Evolutionary conservation across 2,888 invertebrate genomes (phyloP), one percentile per base, ranked within the genome.

Genomic region (Beris chalybata): DNA sequence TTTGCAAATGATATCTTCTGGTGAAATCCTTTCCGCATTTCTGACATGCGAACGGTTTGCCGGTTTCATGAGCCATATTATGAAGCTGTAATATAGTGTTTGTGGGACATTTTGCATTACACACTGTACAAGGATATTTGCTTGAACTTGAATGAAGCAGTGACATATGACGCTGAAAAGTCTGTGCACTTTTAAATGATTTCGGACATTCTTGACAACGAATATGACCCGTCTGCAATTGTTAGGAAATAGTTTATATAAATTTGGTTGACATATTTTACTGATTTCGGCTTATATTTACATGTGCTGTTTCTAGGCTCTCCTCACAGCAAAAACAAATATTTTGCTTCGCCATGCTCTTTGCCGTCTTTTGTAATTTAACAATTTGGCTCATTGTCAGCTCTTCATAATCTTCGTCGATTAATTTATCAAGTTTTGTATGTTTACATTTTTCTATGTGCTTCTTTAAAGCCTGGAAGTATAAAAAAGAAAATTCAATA

Each of bases 21-120:
- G 89, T 90, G 78, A 93, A 93, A 69, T 86, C 85, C 72, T 87
- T 87, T 32, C 85, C 83, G 74, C 92, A 93, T 65, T 85, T 82
- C 43, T 84, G 83, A 77, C 92, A 93, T 31, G 84, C 83, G 73
- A 83, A 89, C 0, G 84, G 84, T 72, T 86, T 86, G 44, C 81
- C 80, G 66, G 85, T 80, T 52, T 74, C 73, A 73, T 88, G 87
- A 45, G 87, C 85, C 69, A 85, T 84, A 73, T 88, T 84, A 76
- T 93, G 93, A 50, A 87, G 82, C 30, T 85, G 81, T 38, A 93
- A 79, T 4, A 84, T 81, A 13, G 84, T 83, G 69, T 85, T 84
- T 67, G 86, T 83, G 1, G 86, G 86, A 74, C 90, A 88, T n/a
- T 83, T 82, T 1, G 87, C 86, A 64, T 83, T 83, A 73, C 93